A percentile compares a stretch with the other conserved stretches of the same genome.
These are phyloP conservation scores for Macroglossus sobrinus DNA, from an alignment of 2,113 vertebrate genomes.

Conservation along the genomic window DNA sequence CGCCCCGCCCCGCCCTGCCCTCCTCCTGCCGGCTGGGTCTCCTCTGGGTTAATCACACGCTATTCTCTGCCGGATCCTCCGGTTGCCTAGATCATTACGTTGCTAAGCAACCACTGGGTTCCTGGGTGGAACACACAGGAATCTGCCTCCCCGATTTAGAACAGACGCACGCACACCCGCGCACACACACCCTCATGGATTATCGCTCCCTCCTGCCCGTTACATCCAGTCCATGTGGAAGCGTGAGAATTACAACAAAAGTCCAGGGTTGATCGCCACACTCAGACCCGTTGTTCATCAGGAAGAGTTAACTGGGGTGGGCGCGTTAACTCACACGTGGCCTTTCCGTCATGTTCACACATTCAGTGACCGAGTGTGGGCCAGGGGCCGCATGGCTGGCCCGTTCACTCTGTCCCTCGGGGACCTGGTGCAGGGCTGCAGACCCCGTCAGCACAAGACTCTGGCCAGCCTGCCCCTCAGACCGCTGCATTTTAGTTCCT, in stretches of 20 bases:
- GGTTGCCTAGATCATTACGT: slow-evolving; percentile 77
- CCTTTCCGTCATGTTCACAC: rapidly evolving
- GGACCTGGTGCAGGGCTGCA: not conserved
- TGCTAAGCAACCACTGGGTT: slow-evolving; percentile 83
- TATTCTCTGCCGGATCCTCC: slow-evolving; percentile 75
- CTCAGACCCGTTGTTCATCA: rapidly evolving
- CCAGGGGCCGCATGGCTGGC: not conserved
- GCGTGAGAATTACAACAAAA: not conserved
- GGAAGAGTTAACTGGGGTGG: not conserved
- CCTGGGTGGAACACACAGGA: slow-evolving; percentile 78
- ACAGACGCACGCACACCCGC: not conserved
- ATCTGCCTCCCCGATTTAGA: slow-evolving; percentile 74
- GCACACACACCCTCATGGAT: not conserved
- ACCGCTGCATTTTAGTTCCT: rapidly evolving
- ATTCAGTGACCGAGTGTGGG: not conserved
- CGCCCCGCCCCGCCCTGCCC: not conserved
- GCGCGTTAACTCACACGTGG: not conserved
- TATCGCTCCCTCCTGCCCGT: not conserved
- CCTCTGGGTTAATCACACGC: slow-evolving; percentile 69
- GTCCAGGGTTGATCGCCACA: not conserved
- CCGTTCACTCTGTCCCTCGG: not conserved
- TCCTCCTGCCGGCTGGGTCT: slow-evolving; percentile 25
- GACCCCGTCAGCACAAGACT: not conserved
- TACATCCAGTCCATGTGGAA: not conserved
- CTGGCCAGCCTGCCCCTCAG: rapidly evolving